Evolutionary conservation across 2,888 invertebrate species (phyloP), one percentile per base, ranked within the genome.

Genomic region (Pristionchus fissidentatus): DNA sequence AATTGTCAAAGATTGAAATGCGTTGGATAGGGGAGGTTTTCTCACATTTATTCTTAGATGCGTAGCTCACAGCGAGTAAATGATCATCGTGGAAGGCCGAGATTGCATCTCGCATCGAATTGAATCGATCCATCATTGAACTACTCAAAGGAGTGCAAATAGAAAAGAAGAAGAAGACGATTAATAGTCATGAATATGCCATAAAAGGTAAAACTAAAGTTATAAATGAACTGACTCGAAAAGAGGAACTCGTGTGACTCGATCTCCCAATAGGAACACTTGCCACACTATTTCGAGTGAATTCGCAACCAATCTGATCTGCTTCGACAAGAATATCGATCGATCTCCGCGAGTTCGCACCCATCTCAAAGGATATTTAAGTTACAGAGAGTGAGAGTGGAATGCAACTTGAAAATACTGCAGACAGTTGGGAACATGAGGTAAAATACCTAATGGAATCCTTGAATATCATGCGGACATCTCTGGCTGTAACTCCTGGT

Each of bases 221-320:
- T 15, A 26, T 32, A 52, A 29, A 7, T 1, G 3, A n/a, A 57
- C 38, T 26, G 10, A 79, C 79, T 79, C 79, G 57, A 79, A 57
- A 26, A 52, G 8, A 38, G 57, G 55, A n/a, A 79, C 57, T 57
- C 79, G n/a, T 41, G 77, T 32, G 5, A 79, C 79, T 57, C 81
- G 46, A 81, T 81, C 81, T n/a, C 81, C 81, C 29, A 81, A 29
- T 15, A 81, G 81, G 66, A 62, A 81, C 19, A 81, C 66, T 13
- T 81, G 66, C 66, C 66, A 66, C 5, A 81, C 66, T 19, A 81
- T 66, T 10, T 81, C 66, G 19, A 81, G 81, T 26, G 81, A 81
- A 66, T 66, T 81, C 46, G 66, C 49, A 7, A 66, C 66, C 8
- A 66, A 32, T 35, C 8, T 32, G 22, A 81, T 81, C 35, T 81